Conservation (phyloP, 23 tunicate species). For the Trididemnum nubilum region DNA sequence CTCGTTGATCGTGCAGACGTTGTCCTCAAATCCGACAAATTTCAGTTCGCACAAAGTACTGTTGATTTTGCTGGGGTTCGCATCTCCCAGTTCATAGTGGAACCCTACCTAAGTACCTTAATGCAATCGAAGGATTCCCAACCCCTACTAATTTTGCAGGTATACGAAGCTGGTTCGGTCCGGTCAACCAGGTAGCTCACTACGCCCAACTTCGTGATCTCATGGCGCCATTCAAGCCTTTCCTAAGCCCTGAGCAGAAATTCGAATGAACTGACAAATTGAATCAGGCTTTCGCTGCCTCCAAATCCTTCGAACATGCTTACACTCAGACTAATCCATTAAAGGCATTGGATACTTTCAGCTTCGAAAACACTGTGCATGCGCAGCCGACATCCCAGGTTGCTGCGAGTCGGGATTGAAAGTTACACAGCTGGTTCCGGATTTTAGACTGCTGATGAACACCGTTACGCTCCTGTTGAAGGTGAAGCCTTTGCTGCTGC, state of each 20-base stretch:
- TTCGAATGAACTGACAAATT: constrained; percentile 17
- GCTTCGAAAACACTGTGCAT: constrained; percentile 39
- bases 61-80: constrained; percentile 32
- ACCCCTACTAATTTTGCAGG: not conserved
- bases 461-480: constrained; percentile 28
- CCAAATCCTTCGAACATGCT: constrained; percentile 16
- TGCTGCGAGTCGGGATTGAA: constrained; percentile 43
- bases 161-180: constrained; percentile 34
- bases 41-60: constrained; percentile 14
- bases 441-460: constrained; percentile 18
- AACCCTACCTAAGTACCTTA: constrained; percentile 15
- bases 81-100: constrained; percentile 15
- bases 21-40: constrained; percentile 22
- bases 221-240: constrained; percentile 4
- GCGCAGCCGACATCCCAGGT: not conserved
- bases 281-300: constrained; percentile 1
- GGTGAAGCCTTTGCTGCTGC: constrained; percentile 43
- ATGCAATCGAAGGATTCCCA: not conserved
- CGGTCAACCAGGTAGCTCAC: constrained; percentile 22
- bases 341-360: constrained; percentile 39
- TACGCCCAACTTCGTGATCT: constrained; percentile 21
- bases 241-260: constrained; percentile 6
- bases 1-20: constrained; percentile 3
- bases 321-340: constrained; percentile 16
- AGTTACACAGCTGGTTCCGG: constrained; percentile 28